Conservation (phyloP, 2,113 vertebrate species). For the Pontoporia blainvillei region DNA sequence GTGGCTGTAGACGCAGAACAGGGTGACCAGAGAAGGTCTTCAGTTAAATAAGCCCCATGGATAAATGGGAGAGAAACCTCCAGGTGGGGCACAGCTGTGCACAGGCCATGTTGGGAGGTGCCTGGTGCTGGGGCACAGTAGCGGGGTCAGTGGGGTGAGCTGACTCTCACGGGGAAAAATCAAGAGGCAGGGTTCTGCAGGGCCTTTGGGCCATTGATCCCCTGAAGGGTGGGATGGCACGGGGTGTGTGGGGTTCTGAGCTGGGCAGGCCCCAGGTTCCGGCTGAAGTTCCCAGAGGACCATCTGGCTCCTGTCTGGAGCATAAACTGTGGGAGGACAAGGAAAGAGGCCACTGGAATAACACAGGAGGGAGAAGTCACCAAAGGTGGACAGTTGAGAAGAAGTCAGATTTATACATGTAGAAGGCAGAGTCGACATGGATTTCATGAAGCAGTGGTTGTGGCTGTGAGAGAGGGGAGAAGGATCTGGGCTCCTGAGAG, state of each 20-base stretch:
- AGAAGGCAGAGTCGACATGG: background rate
- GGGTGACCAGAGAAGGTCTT: background rate
- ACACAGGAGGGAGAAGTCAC: background rate
- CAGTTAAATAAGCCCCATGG: background rate
- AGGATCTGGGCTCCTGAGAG: too few relatives aligned
- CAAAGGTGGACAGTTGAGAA: too few relatives aligned
- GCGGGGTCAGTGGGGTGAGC: rapidly evolving
- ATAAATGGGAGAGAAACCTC: background rate
- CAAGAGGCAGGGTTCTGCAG: background rate
- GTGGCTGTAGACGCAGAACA: too few relatives aligned
- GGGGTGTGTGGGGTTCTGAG: background rate
- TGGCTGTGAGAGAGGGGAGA: background rate
- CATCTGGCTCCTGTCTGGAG: background rate
- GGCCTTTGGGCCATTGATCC: rapidly evolving
- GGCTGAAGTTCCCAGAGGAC: background rate
- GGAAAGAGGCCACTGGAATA: rapidly evolving
- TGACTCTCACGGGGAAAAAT: rapidly evolving
- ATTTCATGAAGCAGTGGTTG: background rate
- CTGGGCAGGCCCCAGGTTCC: too few relatives aligned
- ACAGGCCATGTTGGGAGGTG: rapidly evolving
- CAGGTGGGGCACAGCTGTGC: rapidly evolving
- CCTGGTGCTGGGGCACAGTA: background rate
- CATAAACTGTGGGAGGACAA: background rate
- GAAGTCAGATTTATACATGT: background rate
- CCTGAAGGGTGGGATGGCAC: rapidly evolving